Evolutionary conservation across 2,888 invertebrate species (phyloP).

Genomic region (Lithophane socia): DNA sequence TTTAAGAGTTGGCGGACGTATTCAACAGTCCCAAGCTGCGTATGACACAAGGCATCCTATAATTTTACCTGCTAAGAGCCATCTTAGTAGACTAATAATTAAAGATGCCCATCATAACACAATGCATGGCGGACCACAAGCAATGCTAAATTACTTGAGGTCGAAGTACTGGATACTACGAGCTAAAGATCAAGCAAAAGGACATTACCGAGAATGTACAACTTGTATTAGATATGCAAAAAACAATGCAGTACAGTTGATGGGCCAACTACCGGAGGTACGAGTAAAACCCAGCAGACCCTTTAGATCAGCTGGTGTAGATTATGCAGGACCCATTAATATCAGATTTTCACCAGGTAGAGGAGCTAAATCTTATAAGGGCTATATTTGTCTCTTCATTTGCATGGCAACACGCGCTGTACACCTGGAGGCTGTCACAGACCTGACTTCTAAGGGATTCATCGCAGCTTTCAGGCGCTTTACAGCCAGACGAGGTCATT

Average conservation of each 20-base stretch:
- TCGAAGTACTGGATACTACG: conserved; percentile 25
- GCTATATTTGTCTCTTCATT: too few species aligned
- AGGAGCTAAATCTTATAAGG: too few species aligned
- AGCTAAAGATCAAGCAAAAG: conserved; percentile 15
- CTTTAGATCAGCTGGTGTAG: too few species aligned
- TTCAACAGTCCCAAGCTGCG: conserved; percentile 3
- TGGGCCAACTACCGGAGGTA: background rate
- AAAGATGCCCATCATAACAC: background rate
- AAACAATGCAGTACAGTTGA: background rate
- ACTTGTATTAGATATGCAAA: background rate
- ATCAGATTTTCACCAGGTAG: too few species aligned
- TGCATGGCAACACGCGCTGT: too few species aligned
- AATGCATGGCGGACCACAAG: conserved; percentile 31
- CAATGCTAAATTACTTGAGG: conserved; percentile 20
- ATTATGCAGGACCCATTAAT: too few species aligned
- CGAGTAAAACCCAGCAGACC: too few species aligned
- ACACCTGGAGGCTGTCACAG: too few species aligned
- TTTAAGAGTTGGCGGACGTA: conserved; percentile 37
- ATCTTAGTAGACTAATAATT: conserved; percentile 32
- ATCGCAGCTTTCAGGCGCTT: too few species aligned
- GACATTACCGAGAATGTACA: conserved; percentile 10
- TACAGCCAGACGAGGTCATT: too few species aligned
- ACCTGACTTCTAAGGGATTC: too few species aligned
- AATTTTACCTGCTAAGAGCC: conserved; percentile 38
- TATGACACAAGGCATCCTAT: conserved; percentile 28